These are phyloP conservation scores for Stenotaenia linearis DNA, from an alignment of 2,888 invertebrate genomes.

Conservation along the genomic window DNA sequence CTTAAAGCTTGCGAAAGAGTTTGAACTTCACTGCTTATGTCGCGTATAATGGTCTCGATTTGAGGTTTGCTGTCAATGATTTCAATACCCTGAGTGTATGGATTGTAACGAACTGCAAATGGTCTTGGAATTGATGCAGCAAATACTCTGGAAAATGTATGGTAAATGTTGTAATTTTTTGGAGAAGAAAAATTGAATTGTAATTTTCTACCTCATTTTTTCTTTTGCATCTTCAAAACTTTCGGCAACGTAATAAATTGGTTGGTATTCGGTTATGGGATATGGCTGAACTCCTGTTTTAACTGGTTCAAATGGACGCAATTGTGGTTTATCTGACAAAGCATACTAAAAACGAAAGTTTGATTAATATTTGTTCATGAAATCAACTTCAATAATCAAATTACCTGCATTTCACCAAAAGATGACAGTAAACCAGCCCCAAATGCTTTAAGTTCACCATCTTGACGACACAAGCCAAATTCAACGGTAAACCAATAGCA, in stretches of 20 bases:
- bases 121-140: slow-evolving; percentile 50
- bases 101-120: slow-evolving; percentile 54
- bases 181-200: neutral
- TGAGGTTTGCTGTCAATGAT: slow-evolving; percentile 85
- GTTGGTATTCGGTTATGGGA: slow-evolving; percentile 96
- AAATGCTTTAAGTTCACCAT: slow-evolving; percentile 86
- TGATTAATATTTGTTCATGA: too few relatives aligned
- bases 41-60: slow-evolving; percentile 72
- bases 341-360: slow-evolving; percentile 58
- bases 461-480: slow-evolving; percentile 96
- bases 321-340: slow-evolving; percentile 77
- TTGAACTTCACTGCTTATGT: slow-evolving; percentile 57
- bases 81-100: slow-evolving; percentile 54
- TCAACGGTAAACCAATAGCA: slow-evolving; percentile 98
- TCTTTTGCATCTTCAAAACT: slow-evolving; percentile 94
- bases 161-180: neutral
- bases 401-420: slow-evolving; percentile 81
- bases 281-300: slow-evolving; percentile 84
- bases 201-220: slow-evolving; percentile 83
- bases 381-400: neutral
- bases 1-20: slow-evolving; percentile 36
- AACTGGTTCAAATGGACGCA: slow-evolving; percentile 80
- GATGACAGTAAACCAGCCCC: slow-evolving; percentile 97
- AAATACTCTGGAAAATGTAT: slow-evolving; percentile 44
- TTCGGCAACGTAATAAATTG: slow-evolving; percentile 90